Percentiles rank a stretch among this genome's conserved stretches.
Evolutionary conservation across 2,888 invertebrate species (phyloP).

Genomic region (Argynnis bischoffii): DNA sequence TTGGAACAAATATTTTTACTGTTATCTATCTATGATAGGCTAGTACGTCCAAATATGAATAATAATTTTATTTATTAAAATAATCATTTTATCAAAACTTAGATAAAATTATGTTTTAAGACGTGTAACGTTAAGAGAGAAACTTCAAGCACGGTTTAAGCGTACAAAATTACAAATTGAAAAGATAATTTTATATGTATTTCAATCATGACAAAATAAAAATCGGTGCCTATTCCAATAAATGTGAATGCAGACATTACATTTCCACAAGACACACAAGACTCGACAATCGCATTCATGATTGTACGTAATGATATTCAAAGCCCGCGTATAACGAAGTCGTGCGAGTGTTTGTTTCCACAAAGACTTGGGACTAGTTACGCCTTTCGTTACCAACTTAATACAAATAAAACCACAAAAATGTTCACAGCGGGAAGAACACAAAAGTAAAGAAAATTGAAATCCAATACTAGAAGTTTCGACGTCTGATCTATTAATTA

Average conservation of each 20-base stretch:
- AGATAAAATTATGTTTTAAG: too few relatives aligned
- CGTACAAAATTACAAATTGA: too few relatives aligned
- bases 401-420: slow-evolving; percentile 25
- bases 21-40: too few relatives aligned
- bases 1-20: too few relatives aligned
- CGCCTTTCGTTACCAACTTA: slow-evolving; percentile 20
- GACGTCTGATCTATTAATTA: slow-evolving; percentile 7
- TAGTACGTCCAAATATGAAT: too few relatives aligned
- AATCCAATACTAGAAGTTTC: slow-evolving; percentile 16
- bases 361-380: slow-evolving; percentile 24
- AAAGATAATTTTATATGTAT: too few relatives aligned
- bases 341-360: slow-evolving; percentile 29
- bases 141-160: too few relatives aligned
- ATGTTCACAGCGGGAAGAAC: slow-evolving; percentile 5
- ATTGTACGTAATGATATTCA: slow-evolving; percentile 28
- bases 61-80: too few relatives aligned
- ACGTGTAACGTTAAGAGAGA: too few relatives aligned
- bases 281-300: slow-evolving; percentile 19
- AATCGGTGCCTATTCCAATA: not conserved
- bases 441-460: slow-evolving; percentile 12
- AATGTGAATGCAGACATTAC: slow-evolving; percentile 5
- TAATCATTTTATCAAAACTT: too few relatives aligned
- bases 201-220: not conserved
- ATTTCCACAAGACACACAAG: slow-evolving; percentile 2
- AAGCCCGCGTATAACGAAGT: slow-evolving; percentile 28